A percentile compares a stretch with the other conserved stretches of the same genome.
Conservation (phyloP, 2,797 vertebrate species). For the Spea hammondii region DNA sequence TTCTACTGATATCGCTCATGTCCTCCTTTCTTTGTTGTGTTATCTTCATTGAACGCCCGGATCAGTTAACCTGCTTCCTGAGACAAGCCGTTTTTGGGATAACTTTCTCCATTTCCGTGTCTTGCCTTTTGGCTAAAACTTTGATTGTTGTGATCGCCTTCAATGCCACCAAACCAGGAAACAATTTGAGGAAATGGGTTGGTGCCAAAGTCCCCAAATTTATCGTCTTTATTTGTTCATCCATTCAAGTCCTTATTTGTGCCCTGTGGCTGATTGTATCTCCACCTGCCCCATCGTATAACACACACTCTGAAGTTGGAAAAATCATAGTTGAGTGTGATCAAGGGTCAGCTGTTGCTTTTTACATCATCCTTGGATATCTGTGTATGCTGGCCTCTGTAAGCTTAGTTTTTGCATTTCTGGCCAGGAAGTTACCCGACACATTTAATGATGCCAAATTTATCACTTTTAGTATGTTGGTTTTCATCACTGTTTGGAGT, state of each 20-base stretch:
- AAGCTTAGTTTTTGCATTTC: slow-evolving; percentile 39
- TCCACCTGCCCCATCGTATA: not conserved
- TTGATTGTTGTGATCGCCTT: slow-evolving; percentile 46
- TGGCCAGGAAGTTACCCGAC: slow-evolving; percentile 40
- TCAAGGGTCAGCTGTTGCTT: slow-evolving; percentile 26
- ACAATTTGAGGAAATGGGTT: slow-evolving; percentile 35
- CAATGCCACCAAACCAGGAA: slow-evolving; percentile 49
- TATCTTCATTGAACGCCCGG: slow-evolving; percentile 28
- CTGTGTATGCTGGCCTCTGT: slow-evolving; percentile 34
- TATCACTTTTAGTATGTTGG: slow-evolving; percentile 46
- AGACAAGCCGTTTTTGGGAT: slow-evolving; percentile 40
- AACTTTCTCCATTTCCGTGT: slow-evolving; percentile 41
- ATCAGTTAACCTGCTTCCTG: slow-evolving; percentile 8
- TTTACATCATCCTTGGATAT: slow-evolving; percentile 43
- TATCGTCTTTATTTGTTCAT: slow-evolving; percentile 22
- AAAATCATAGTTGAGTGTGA: slow-evolving; percentile 36
- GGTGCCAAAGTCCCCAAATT: slow-evolving; percentile 12
- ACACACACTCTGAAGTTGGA: slow-evolving; percentile 2
- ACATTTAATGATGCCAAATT: slow-evolving; percentile 47
- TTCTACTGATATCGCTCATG: slow-evolving; percentile 1
- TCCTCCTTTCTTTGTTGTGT: slow-evolving; percentile 17
- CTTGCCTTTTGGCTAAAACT: slow-evolving; percentile 47
- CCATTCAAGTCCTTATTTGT: slow-evolving; percentile 31
- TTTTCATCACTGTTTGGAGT: slow-evolving; percentile 39
- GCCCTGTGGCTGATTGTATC: not conserved